These are phyloP conservation scores for Cryptocephalus moraei DNA, from an alignment of 2,888 invertebrate genomes.

Conservation along the genomic window DNA sequence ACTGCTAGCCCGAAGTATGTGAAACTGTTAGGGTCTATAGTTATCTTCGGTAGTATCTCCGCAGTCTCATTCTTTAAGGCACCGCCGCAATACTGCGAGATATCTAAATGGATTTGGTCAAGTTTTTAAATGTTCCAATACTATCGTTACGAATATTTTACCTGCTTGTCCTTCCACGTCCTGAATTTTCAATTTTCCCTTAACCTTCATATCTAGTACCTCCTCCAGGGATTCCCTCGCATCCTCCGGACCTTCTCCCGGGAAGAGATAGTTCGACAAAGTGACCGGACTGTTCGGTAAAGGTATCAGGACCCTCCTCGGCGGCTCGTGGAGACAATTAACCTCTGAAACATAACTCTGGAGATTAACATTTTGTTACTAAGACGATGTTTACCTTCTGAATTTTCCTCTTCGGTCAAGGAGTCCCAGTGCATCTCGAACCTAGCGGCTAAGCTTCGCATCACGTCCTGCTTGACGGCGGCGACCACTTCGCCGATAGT, in stretches of 20 bases:
- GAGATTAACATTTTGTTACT: not conserved
- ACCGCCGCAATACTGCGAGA: not conserved
- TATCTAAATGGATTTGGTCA: not conserved
- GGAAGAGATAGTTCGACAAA: constrained; percentile 84
- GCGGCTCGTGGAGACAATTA: constrained; percentile 80
- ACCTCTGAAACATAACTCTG: constrained; percentile 44
- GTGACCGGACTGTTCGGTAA: constrained; percentile 54
- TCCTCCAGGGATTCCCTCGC: constrained; percentile 72
- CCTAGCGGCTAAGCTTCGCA: constrained; percentile 73
- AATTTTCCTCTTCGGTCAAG: constrained; percentile 70
- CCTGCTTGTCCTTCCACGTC: constrained; percentile 74
- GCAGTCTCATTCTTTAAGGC: not conserved
- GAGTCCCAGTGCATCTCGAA: constrained; percentile 92
- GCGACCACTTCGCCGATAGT: constrained; percentile 60
- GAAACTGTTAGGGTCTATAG: not conserved
- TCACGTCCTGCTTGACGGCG: constrained; percentile 73
- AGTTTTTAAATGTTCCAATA: not conserved
- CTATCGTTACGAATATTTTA: constrained; percentile 22
- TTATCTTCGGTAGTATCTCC: not conserved
- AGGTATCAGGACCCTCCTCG: constrained; percentile 73
- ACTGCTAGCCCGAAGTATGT: not conserved
- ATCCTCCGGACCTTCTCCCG: constrained; percentile 78
- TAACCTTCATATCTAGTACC: constrained; percentile 65
- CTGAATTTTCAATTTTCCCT: constrained; percentile 47
- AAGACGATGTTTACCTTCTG: constrained; percentile 46